Evolutionary conservation across 2,113 vertebrate genomes (phyloP), one percentile per base, ranked within the genome.

Genomic region (Pyrgilauda ruficollis): DNA sequence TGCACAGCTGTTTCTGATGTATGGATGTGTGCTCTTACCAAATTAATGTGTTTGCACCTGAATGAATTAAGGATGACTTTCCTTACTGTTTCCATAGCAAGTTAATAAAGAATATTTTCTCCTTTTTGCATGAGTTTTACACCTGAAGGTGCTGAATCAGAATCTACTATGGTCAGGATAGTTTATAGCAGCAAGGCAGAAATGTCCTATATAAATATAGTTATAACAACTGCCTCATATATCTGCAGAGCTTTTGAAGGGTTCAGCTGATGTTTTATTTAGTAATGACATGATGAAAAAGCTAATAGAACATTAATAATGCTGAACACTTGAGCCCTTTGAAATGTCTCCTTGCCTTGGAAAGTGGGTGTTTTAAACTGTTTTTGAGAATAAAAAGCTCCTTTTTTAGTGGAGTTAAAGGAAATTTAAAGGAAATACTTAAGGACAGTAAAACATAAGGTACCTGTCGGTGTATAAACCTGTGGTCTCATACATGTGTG

Each of bases 181-280:
- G 76, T 90, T 97, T 93, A 95, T 78, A 82, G 77, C 86, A 84
- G 62, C 56, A 63, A 92, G 64, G 90, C 94, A 92, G 47, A 95
- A 97, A 75, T 30, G 73, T 95, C 79, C 81, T 43, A 33, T 89
- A 87, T 96, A 97, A 97, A 94, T 94, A 69, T 53, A 96, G 91
- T 93, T 84, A 74, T 67, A 93, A 62, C 24, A 87, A 87, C 83
- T 93, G 83, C 79, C 78, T 95, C 90, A 49, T 97, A 95, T 96
- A 96, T 93, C 94, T 95, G 62, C 47, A 93, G 69, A 86, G 68
- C 56, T 93, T 91, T 61, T 50, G 84, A 72, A 84, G 68, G 78
- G 74, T 96, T 97, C 64, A 64, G 94, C 93, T 81, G 80, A 46
- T 96, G 43, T 96, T 96, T 97, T 97, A 92, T 97, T 97, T 97